These are phyloP conservation scores for Elgonia sp. DNA, from an alignment of 2,888 invertebrate species.

Conservation along the genomic window DNA sequence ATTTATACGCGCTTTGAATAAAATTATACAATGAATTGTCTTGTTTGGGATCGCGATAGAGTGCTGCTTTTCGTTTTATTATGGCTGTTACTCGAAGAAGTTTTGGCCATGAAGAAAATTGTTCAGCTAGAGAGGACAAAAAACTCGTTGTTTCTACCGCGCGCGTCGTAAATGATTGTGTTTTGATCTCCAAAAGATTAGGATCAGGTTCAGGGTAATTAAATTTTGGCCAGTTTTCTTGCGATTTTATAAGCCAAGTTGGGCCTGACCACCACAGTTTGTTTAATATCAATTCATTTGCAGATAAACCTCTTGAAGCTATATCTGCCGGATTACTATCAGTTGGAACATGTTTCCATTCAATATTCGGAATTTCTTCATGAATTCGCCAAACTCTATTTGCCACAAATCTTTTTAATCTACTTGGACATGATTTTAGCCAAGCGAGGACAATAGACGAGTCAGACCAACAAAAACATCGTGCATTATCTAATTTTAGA, in stretches of 20 bases:
- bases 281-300: not conserved
- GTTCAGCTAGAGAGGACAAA: too few species aligned
- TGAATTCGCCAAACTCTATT: not conserved
- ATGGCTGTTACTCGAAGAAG: not conserved
- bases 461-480: not conserved
- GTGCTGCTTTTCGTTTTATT: not conserved
- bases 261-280: constrained; percentile 2
- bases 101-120: not conserved
- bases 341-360: not conserved
- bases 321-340: not conserved
- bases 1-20: not conserved
- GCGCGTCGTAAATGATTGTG: not conserved
- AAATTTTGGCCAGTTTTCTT: not conserved
- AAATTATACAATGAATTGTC: not conserved
- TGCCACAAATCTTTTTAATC: not conserved
- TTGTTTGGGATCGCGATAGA: not conserved
- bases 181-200: not conserved
- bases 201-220: not conserved
- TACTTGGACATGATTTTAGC: not conserved
- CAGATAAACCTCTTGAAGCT: not conserved
- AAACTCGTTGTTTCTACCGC: not conserved
- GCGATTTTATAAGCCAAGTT: not conserved
- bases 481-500: not conserved
- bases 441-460: not conserved
- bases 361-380: not conserved